phyloP scores from a whole-genome alignment of 2,113 vertebrate species.

The Antigone vipio region DNA sequence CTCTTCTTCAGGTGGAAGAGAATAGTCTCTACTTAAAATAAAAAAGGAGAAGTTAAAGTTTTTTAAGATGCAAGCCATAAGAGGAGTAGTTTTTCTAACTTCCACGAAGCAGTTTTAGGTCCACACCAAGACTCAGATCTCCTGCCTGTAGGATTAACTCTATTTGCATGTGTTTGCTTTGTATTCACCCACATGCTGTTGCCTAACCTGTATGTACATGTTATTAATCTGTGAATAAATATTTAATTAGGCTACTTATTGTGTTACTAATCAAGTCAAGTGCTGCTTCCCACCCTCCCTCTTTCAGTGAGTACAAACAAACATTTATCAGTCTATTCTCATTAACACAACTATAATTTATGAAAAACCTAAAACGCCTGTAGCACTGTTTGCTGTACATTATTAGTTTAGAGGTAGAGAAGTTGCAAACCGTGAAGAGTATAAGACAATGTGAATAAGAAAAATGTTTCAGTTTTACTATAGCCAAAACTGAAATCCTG shows the following conservation, averaged over 20 bases:
- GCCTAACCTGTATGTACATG: constrained; percentile 69
- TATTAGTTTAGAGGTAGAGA: constrained; percentile 39
- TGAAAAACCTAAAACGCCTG: constrained; percentile 53
- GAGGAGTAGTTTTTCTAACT: background rate
- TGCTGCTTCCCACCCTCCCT: constrained; percentile 66
- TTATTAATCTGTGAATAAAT: constrained; percentile 72
- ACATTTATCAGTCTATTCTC: constrained; percentile 69
- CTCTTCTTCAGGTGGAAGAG: background rate
- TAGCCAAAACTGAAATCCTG: background rate
- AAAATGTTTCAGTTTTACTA: background rate
- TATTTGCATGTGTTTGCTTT: constrained; percentile 64
- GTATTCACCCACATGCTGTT: constrained; percentile 67
- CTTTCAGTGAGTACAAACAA: constrained; percentile 66
- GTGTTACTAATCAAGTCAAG: constrained; percentile 73
- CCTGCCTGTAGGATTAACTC: constrained; percentile 62
- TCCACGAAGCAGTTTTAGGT: constrained; percentile 22
- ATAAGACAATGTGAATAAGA: background rate
- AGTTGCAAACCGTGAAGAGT: constrained; percentile 23
- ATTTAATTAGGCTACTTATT: constrained; percentile 73
- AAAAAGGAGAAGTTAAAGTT: background rate
- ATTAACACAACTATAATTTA: constrained; percentile 68
- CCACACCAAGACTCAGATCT: constrained; percentile 28
- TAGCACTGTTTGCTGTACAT: constrained; percentile 45
- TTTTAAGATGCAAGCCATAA: background rate
- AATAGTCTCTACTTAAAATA: background rate